These are phyloP conservation scores for human (Homo sapiens) DNA, from an alignment of 2,113 vertebrate species.

Conservation along the genomic window DNA sequence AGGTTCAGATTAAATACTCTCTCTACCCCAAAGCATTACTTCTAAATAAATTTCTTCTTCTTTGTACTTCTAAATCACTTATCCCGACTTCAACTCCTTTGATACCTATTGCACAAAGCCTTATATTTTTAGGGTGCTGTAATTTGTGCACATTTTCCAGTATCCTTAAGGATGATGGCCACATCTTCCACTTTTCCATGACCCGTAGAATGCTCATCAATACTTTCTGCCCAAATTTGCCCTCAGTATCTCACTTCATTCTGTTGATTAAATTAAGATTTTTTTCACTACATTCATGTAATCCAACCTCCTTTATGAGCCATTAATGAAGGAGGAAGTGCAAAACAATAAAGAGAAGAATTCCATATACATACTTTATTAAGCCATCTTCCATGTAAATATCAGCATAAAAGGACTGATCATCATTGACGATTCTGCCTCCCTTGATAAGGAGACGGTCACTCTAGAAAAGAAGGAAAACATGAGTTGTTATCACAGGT, in stretches of 20 bases:
- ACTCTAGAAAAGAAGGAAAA: constrained; percentile 86
- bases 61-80: not conserved
- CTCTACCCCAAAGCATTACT: not conserved
- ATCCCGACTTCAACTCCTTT: not conserved
- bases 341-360: not conserved
- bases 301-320: not conserved
- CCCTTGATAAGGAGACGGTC: constrained; percentile 98
- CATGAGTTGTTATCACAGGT: not conserved
- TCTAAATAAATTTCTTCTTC: not conserved
- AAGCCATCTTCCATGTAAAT: constrained; percentile 99
- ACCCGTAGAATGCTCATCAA: accelerated
- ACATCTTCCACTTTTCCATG: not conserved
- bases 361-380: constrained; percentile 92
- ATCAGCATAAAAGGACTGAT: constrained; percentile 97
- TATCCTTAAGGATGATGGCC: not conserved
- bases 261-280: not conserved
- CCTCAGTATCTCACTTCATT: not conserved
- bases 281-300: not conserved
- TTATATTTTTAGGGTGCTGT: not conserved
- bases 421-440: constrained; percentile 97
- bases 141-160: not conserved
- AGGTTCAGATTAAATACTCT: not conserved
- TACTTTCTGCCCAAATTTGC: not conserved
- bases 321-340: not conserved
- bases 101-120: not conserved